phyloP scores from a whole-genome alignment of 64 coral and sea anemone genomes.

The Anthopleura sola region DNA sequence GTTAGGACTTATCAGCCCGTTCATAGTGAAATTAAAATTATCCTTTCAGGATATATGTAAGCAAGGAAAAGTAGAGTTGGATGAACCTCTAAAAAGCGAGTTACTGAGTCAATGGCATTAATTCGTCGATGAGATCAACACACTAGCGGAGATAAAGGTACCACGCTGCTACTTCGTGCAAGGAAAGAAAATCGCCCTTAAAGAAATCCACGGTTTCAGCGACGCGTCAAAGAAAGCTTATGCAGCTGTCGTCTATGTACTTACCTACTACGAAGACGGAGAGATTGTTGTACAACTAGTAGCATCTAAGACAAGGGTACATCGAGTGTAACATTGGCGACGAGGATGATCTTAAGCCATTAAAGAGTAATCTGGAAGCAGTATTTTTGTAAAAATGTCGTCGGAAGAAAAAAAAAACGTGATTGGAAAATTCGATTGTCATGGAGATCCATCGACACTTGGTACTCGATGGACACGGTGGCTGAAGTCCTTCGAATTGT shows the following conservation, averaged over 20 bases:
- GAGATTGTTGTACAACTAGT: background rate
- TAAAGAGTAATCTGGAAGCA: too few relatives aligned
- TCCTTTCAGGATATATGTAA: constrained; percentile 24
- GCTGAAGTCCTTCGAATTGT: too few relatives aligned
- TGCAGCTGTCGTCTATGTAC: background rate
- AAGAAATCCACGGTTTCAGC: constrained; percentile 21
- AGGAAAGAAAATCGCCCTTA: background rate
- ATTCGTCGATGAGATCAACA: constrained; percentile 10
- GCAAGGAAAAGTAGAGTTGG: background rate
- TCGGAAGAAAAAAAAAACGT: too few relatives aligned
- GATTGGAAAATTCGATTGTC: too few relatives aligned
- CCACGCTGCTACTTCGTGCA: background rate
- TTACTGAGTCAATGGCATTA: background rate
- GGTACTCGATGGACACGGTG: too few relatives aligned
- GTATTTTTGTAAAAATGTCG: too few relatives aligned
- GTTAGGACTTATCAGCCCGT: constrained; percentile 14
- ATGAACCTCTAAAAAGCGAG: background rate
- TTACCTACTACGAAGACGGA: background rate
- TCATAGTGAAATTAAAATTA: constrained; percentile 9
- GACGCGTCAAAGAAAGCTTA: constrained; percentile 10
- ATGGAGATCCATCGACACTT: too few relatives aligned
- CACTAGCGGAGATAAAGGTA: background rate
- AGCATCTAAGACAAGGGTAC: background rate
- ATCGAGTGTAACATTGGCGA: too few relatives aligned
- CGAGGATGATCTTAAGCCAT: too few relatives aligned